These are phyloP conservation scores for Agrotis exclamationis DNA, from an alignment of 2,888 invertebrate genomes.

Conservation along the genomic window DNA sequence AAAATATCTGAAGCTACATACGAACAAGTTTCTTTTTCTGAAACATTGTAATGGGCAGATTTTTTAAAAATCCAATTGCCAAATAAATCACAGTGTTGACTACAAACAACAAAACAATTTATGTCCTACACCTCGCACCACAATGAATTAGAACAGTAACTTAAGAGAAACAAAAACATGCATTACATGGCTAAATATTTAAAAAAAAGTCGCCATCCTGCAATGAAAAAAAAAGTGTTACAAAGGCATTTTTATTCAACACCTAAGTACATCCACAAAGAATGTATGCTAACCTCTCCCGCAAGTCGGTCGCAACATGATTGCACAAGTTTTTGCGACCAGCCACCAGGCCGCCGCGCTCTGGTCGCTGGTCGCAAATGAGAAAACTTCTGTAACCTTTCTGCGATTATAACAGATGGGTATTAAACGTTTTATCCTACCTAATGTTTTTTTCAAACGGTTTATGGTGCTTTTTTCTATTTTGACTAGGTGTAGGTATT, in stretches of 20 bases:
- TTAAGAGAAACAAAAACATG: too few species aligned
- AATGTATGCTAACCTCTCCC: conserved; percentile 50
- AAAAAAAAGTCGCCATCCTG: too few species aligned
- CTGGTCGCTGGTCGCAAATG: conserved; percentile 59
- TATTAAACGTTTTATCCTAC: conserved; percentile 34
- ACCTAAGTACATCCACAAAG: conserved; percentile 36
- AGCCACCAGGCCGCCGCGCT: conserved; percentile 40
- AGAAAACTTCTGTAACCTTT: conserved; percentile 65
- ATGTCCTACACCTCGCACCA: too few species aligned
- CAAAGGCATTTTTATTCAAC: conserved; percentile 30
- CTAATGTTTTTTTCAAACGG: conserved; percentile 27
- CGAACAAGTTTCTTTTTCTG: neutral
- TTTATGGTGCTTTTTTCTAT: neutral
- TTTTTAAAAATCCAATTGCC: too few species aligned
- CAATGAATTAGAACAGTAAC: too few species aligned
- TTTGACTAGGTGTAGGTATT: too few species aligned
- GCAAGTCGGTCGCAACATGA: conserved; percentile 61
- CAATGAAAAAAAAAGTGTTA: neutral
- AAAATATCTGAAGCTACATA: neutral
- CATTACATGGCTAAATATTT: too few species aligned
- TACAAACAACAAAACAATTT: too few species aligned
- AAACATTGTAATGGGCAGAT: neutral
- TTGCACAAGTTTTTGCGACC: conserved; percentile 64
- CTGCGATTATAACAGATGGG: conserved; percentile 52
- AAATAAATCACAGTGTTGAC: too few species aligned